phyloP scores from a whole-genome alignment of 2,888 invertebrate genomes.

The Tiliacea aurago region DNA sequence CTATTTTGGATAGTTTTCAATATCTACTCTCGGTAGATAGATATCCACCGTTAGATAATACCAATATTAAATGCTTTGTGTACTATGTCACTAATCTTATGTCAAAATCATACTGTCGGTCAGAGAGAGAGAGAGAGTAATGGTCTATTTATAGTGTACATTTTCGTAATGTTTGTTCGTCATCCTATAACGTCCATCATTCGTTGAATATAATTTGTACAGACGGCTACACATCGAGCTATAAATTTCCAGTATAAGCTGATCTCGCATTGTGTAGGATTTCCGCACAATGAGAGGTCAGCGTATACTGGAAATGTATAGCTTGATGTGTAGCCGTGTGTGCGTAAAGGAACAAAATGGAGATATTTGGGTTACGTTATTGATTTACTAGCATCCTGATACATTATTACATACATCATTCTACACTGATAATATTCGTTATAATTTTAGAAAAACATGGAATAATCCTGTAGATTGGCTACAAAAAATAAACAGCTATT shows the following conservation, averaged over 20 bases:
- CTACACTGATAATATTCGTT: background rate
- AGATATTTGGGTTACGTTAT: background rate
- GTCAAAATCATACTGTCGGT: conserved; percentile 20
- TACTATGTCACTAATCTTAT: conserved; percentile 40
- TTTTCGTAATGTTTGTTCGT: conserved; percentile 1
- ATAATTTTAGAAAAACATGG: background rate
- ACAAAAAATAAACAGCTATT: background rate
- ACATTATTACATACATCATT: no score
- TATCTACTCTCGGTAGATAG: conserved; percentile 27
- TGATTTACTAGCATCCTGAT: background rate
- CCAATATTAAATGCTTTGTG: conserved; percentile 20
- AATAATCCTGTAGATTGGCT: background rate
- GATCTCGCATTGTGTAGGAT: no score
- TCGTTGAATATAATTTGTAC: no score
- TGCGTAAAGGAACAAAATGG: background rate
- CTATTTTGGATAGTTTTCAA: conserved; percentile 52
- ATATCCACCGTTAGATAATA: conserved; percentile 20
- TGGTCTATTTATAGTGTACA: background rate
- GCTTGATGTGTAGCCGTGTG: no score
- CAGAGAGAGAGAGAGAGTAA: conserved; percentile 1
- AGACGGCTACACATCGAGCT: no score
- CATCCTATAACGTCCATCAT: background rate
- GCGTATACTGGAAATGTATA: no score
- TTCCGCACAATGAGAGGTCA: no score
- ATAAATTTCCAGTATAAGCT: no score